Conservation (phyloP, 2,888 invertebrate species). For the Drosophila neotestacea region DNA sequence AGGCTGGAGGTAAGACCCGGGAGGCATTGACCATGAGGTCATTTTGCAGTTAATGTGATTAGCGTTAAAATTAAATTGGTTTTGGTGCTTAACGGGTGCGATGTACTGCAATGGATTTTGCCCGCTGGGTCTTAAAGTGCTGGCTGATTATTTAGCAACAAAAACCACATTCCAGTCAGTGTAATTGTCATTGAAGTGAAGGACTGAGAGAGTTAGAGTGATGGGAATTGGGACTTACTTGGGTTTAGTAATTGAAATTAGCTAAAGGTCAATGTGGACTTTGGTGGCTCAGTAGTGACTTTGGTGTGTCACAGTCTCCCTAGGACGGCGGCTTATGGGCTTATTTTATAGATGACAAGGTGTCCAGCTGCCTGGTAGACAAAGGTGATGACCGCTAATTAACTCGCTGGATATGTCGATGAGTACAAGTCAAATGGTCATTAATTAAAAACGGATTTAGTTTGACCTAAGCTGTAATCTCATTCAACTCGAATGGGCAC, state of each 20-base stretch:
- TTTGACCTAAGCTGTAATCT: slow-evolving; percentile 21
- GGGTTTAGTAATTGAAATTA: slow-evolving; percentile 33
- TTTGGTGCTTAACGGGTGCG: slow-evolving; percentile 10
- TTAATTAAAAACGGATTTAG: slow-evolving; percentile 66
- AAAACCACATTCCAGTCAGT: slow-evolving; percentile 13
- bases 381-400: slow-evolving; percentile 50
- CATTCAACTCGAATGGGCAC: background rate
- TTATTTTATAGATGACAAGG: slow-evolving; percentile 7
- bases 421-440: slow-evolving; percentile 44
- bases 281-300: no score
- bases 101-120: slow-evolving; percentile 12
- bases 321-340: slow-evolving; percentile 11
- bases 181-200: slow-evolving; percentile 15
- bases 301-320: no score
- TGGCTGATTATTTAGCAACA: slow-evolving; percentile 12
- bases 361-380: slow-evolving; percentile 16
- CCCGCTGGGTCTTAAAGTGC: slow-evolving; percentile 13
- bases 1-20: background rate
- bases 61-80: slow-evolving; percentile 37
- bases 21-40: slow-evolving; percentile 23
- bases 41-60: slow-evolving; percentile 41
- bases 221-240: no score
- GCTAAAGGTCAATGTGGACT: slow-evolving; percentile 3
- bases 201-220: no score
- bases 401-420: slow-evolving; percentile 27